These are phyloP conservation scores for Aleiodes testaceus DNA, from an alignment of 2,888 invertebrate species.

Conservation along the genomic window DNA sequence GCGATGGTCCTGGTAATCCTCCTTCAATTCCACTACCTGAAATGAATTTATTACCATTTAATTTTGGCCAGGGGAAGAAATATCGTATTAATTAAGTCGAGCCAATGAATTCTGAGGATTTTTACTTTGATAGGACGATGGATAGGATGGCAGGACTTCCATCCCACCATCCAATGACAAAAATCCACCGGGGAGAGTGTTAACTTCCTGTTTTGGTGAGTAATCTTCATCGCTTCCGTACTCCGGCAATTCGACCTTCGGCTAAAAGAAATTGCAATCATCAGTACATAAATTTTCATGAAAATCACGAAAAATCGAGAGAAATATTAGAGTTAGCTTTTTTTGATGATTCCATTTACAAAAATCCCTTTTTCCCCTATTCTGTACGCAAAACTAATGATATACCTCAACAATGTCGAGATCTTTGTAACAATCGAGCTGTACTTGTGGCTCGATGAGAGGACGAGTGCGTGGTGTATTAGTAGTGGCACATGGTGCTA, in stretches of 20 bases:
- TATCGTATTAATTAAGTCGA: neutral
- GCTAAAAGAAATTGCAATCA: constrained; percentile 71
- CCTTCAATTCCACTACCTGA: constrained; percentile 68
- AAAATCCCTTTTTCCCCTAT: no score
- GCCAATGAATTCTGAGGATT: neutral
- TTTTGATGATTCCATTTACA: no score
- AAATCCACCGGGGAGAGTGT: constrained; percentile 69
- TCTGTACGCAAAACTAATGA: neutral
- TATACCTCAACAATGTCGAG: constrained; percentile 71
- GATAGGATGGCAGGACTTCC: constrained; percentile 71
- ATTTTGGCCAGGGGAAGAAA: neutral
- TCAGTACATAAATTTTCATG: neutral
- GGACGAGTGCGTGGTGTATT: constrained; percentile 69
- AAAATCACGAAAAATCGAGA: no score
- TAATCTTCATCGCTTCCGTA: constrained; percentile 82
- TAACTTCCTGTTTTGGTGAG: constrained; percentile 70
- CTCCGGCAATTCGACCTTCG: constrained; percentile 84
- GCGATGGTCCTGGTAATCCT: constrained; percentile 71
- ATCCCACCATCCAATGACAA: constrained; percentile 71
- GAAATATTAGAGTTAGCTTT: no score
- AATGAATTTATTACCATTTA: constrained; percentile 35
- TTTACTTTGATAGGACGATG: constrained; percentile 69
- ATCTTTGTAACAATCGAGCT: constrained; percentile 72
- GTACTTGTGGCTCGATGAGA: constrained; percentile 71
- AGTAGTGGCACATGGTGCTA: constrained; percentile 60